Base-by-base conservation (phyloP, 2,113 vertebrate species). In the Peromyscus maniculatus region DNA sequence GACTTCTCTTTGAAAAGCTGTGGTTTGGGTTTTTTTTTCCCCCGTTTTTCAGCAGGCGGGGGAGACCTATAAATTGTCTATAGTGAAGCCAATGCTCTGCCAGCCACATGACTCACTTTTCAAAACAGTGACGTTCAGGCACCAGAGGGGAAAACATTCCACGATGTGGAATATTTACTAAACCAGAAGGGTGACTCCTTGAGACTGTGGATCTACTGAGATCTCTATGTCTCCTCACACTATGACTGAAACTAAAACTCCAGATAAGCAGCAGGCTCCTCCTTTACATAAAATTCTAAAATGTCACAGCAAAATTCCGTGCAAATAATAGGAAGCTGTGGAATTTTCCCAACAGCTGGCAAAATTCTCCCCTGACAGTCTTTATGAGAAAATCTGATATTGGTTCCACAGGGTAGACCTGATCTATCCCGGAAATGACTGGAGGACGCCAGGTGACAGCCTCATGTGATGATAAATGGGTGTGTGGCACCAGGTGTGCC, bases 381-480 rank as follows among this genome's bases (percentile, higher is more conserved):
- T 82, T 69, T 28, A 46, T 0, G 6, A 43, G 22, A 46, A 83
- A 77, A 87, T 28, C 26, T 13, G 87, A 43, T 26, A 28, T 5
- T 33, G 4, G 28, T 66, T 52, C 19, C 33, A 24, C n/a, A 55
- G 19, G 33, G 33, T 13, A 46, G 15, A 7, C 59, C 31, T 39
- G 55, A 67, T 39, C 36, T 4, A 31, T 28, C 21, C 10, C 2
- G 57, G 46, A 5, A 9, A 26, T 69, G 22, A 52, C 19, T 19
- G 46, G 62, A 46, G 39, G 16, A 59, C 33, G 36, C 62, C 62
- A 39, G 74, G 16, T 31, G 75, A 12, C 3, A 0, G 57, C 39
- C 31, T 26, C 2, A 0, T 0, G 0, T 36, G 49, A n/a, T 24
- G 52, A 55, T 8, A 36, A 2, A 24, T 31, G 1, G 26, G 17